phyloP scores from a whole-genome alignment of 2,888 invertebrate species.

The Morpho helenor region DNA sequence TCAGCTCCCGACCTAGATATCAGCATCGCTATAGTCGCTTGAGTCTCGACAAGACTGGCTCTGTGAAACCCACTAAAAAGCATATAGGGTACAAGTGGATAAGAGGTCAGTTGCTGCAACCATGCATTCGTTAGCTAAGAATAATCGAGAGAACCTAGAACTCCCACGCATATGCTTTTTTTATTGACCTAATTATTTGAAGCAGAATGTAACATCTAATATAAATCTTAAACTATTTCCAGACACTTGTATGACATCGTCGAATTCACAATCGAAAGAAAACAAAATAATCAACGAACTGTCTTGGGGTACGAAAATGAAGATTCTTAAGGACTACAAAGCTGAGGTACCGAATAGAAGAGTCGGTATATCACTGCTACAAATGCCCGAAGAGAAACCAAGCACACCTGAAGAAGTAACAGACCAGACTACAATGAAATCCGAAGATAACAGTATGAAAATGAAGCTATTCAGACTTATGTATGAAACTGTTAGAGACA shows the following conservation, averaged over 20 bases:
- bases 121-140: too few relatives aligned
- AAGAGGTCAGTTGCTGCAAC: too few relatives aligned
- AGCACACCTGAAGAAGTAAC: background rate
- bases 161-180: too few relatives aligned
- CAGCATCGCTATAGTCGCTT: too few relatives aligned
- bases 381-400: constrained; percentile 4
- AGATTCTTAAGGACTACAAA: constrained; percentile 24
- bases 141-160: too few relatives aligned
- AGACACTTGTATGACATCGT: background rate
- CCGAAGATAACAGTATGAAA: constrained; percentile 51
- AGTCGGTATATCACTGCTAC: constrained; percentile 25
- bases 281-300: constrained; percentile 30
- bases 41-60: too few relatives aligned
- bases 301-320: constrained; percentile 30
- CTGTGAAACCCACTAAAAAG: too few relatives aligned
- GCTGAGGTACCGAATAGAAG: constrained; percentile 11
- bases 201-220: too few relatives aligned
- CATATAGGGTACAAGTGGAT: too few relatives aligned
- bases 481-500: constrained; percentile 59
- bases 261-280: constrained; percentile 12
- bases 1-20: too few relatives aligned
- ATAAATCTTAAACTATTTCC: background rate
- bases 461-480: constrained; percentile 56
- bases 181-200: too few relatives aligned
- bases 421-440: background rate